These are phyloP conservation scores for Neopipo cinnamomea DNA, from an alignment of 2,113 vertebrate species.

Conservation along the genomic window DNA sequence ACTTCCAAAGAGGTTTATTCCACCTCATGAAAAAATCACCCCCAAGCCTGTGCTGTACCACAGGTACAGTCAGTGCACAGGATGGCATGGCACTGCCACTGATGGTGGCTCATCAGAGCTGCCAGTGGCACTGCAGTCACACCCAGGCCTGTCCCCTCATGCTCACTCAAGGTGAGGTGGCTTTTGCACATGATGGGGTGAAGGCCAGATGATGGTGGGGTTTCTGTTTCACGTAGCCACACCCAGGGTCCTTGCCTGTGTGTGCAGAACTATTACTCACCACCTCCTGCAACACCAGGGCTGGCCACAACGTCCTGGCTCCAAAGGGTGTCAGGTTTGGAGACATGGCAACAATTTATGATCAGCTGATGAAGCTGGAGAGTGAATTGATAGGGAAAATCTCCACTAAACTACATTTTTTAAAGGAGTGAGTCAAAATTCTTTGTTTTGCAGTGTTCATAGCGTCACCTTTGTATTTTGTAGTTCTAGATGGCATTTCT, in stretches of 20 bases:
- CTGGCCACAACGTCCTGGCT: not conserved
- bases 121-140: not conserved
- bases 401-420: not conserved
- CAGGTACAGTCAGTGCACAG: not conserved
- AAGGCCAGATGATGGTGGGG: not conserved
- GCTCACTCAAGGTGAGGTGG: not conserved
- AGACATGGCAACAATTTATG: not conserved
- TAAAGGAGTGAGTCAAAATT: not conserved
- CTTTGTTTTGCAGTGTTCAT: not conserved
- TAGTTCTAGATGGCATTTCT: not conserved
- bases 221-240: not conserved
- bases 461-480: not conserved
- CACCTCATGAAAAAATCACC: not conserved
- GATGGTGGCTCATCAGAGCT: not conserved
- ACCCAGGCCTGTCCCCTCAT: not conserved
- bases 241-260: not conserved
- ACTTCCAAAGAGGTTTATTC: not conserved
- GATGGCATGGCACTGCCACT: accelerated
- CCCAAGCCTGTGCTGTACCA: not conserved
- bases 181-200: not conserved
- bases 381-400: not conserved
- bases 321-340: accelerated
- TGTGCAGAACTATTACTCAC: not conserved
- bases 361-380: not conserved
- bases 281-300: not conserved